These are phyloP conservation scores for Automeris io DNA, from an alignment of 2,888 invertebrate species.

Conservation along the genomic window DNA sequence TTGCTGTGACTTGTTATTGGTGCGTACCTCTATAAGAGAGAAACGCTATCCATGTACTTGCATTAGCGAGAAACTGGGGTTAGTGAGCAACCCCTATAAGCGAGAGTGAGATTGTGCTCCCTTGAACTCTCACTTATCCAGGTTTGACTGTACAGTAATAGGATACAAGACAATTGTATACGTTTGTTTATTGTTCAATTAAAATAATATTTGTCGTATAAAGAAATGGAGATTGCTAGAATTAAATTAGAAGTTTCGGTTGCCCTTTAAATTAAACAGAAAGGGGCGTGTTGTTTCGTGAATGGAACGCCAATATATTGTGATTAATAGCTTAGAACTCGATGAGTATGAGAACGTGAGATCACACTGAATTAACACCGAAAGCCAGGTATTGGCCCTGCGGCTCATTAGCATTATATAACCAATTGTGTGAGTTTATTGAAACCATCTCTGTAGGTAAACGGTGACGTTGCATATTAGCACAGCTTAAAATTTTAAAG, in stretches of 20 bases:
- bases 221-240: too few species aligned
- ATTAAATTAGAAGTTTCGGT: background rate
- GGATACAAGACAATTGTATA: too few species aligned
- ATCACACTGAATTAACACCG: constrained; percentile 20
- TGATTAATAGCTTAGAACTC: constrained; percentile 47
- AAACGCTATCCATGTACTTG: too few species aligned
- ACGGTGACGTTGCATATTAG: constrained; percentile 37
- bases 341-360: constrained; percentile 28
- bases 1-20: too few species aligned
- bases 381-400: constrained; percentile 6
- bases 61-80: too few species aligned
- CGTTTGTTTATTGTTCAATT: too few species aligned
- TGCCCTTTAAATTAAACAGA: constrained; percentile 6
- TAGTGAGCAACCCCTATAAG: too few species aligned
- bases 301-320: constrained; percentile 30
- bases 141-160: too few species aligned
- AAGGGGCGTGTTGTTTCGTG: constrained; percentile 11
- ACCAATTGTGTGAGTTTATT: constrained; percentile 30
- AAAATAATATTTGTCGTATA: too few species aligned
- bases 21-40: too few species aligned
- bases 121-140: too few species aligned
- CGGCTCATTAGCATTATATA: constrained; percentile 41
- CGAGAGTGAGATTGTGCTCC: too few species aligned
- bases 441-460: constrained; percentile 26
- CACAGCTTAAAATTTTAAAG: constrained; percentile 12